These are phyloP conservation scores for Podargus strigoides DNA, from an alignment of 2,797 vertebrate genomes.

Conservation along the genomic window DNA sequence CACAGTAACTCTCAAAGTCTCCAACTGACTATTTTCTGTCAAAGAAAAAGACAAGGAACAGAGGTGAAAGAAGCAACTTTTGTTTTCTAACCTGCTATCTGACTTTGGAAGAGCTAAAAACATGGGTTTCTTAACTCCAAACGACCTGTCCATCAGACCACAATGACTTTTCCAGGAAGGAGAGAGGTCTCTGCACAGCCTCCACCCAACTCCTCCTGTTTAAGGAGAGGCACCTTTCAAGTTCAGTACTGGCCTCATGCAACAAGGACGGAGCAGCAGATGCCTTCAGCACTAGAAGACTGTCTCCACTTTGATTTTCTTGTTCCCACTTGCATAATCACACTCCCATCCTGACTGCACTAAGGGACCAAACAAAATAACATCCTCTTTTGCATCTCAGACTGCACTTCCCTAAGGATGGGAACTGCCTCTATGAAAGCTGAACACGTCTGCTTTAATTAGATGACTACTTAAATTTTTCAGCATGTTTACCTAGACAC, in stretches of 20 bases:
- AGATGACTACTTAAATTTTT: constrained; percentile 32
- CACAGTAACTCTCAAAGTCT: background rate
- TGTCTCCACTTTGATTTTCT: constrained; percentile 1
- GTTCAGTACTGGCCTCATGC: background rate
- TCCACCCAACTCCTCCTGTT: background rate
- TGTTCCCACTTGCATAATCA: constrained; percentile 6
- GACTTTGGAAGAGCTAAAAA: background rate
- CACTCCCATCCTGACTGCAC: background rate
- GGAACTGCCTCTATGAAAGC: constrained; percentile 20
- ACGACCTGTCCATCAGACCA: background rate
- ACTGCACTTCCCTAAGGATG: constrained; percentile 23
- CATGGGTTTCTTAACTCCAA: background rate
- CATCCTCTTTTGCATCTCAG: constrained; percentile 18
- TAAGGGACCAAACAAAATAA: background rate
- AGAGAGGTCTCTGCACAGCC: background rate
- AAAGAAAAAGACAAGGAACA: background rate
- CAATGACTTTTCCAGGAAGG: background rate
- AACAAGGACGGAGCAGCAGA: background rate
- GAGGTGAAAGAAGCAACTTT: background rate
- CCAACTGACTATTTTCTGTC: background rate
- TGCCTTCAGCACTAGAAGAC: background rate
- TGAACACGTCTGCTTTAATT: constrained; percentile 28
- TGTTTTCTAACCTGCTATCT: background rate
- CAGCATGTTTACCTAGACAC: constrained; percentile 33
- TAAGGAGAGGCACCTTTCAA: background rate